Conservation (phyloP, 2,888 invertebrate genomes). For the Tortrix viridana region DNA sequence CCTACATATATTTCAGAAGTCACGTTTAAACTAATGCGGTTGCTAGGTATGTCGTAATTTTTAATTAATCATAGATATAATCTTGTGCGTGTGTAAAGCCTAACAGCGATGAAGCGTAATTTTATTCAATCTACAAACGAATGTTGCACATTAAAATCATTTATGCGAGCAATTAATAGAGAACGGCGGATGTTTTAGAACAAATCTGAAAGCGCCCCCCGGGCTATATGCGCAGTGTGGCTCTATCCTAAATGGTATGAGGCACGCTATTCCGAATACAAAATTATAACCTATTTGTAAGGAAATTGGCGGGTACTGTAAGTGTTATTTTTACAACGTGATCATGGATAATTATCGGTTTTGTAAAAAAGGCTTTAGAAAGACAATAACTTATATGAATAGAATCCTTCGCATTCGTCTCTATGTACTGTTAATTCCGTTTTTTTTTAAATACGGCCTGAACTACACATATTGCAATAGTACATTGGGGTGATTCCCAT, state of each 20-base stretch:
- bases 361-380: background rate
- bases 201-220: slow-evolving; percentile 52
- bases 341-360: slow-evolving; percentile 22
- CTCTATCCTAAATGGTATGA: slow-evolving; percentile 58
- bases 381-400: no score
- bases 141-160: slow-evolving; percentile 68
- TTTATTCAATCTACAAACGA: slow-evolving; percentile 51
- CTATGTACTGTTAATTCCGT: no score
- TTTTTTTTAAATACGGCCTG: no score
- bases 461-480: no score
- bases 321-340: slow-evolving; percentile 23
- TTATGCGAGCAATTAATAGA: slow-evolving; percentile 72
- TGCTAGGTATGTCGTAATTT: no score
- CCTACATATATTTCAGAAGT: no score
- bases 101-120: slow-evolving; percentile 28
- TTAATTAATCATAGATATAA: no score
- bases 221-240: slow-evolving; percentile 54
- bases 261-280: slow-evolving; percentile 60
- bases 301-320: slow-evolving; percentile 26
- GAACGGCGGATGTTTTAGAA: slow-evolving; percentile 61
- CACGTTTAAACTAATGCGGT: no score
- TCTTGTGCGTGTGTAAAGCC: background rate
- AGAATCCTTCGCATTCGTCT: no score
- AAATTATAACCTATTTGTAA: slow-evolving; percentile 40
- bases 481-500: no score